These are phyloP conservation scores for Tubulanus polymorphus DNA, from an alignment of 2,888 invertebrate species.

Conservation along the genomic window DNA sequence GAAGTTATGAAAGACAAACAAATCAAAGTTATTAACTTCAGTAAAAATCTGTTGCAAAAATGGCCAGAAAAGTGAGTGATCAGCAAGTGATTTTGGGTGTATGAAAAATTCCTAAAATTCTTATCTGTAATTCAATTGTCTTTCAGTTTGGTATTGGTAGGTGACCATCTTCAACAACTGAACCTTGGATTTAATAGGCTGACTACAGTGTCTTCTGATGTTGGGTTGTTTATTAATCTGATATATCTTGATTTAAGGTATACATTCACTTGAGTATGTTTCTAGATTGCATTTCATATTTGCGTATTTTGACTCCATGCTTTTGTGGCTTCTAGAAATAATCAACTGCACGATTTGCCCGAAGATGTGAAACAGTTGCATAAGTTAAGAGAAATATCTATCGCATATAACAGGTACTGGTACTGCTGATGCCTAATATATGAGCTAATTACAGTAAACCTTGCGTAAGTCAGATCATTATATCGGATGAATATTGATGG, in stretches of 20 bases:
- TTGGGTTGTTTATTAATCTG: constrained; percentile 61
- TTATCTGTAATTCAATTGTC: no score
- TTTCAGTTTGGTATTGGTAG: constrained; percentile 47
- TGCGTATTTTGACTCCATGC: not conserved
- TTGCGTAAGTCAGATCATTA: no score
- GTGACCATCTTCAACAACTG: constrained; percentile 49
- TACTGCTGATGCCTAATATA: no score
- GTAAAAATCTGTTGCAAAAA: constrained; percentile 69
- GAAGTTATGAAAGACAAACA: constrained; percentile 67
- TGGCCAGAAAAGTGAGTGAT: constrained; percentile 66
- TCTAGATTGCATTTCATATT: not conserved
- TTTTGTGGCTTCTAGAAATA: constrained; percentile 52
- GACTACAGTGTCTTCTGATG: constrained; percentile 63
- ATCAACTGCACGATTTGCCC: constrained; percentile 52
- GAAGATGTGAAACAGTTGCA: constrained; percentile 56
- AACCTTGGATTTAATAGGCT: constrained; percentile 71
- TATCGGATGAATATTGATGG: no score
- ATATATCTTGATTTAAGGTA: constrained; percentile 70
- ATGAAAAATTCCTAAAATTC: no score
- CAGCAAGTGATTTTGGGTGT: not conserved
- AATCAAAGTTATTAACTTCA: constrained; percentile 73
- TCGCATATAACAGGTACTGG: constrained; percentile 81
- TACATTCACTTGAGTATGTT: not conserved
- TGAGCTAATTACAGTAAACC: no score
- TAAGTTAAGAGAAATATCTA: constrained; percentile 71